Conservation (phyloP, 2,888 invertebrate species). For the Autographa gamma region DNA sequence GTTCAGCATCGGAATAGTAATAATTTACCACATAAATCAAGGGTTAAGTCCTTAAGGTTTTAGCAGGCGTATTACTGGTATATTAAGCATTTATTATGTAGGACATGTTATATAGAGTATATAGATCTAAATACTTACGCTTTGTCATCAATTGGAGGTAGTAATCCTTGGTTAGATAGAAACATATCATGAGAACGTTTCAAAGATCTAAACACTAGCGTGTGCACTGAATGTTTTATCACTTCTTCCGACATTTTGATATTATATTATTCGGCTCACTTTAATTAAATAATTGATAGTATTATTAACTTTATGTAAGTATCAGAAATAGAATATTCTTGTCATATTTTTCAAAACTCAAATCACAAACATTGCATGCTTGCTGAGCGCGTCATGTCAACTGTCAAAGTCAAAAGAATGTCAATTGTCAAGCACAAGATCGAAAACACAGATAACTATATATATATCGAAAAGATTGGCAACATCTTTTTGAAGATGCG, state of each 20-base stretch:
- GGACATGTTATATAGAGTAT: too few relatives aligned
- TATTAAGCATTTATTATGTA: neutral
- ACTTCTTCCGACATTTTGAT: slow-evolving; percentile 93
- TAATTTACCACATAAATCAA: neutral
- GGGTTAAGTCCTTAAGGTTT: neutral
- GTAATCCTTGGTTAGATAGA: slow-evolving; percentile 95
- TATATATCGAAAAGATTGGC: too few relatives aligned
- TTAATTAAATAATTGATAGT: slow-evolving; percentile 3
- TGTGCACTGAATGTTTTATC: slow-evolving; percentile 98
- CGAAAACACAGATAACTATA: too few relatives aligned
- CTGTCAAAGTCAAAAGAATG: slow-evolving; percentile 7
- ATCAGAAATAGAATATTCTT: slow-evolving; percentile 17
- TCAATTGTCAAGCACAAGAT: slow-evolving; percentile 9
- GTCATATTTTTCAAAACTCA: slow-evolving; percentile 34
- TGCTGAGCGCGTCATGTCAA: slow-evolving; percentile 35
- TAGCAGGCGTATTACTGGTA: neutral
- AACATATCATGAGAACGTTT: slow-evolving; percentile 99
- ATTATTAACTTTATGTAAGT: slow-evolving; percentile 3
- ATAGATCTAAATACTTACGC: slow-evolving; percentile 90
- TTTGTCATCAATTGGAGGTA: slow-evolving; percentile 95
- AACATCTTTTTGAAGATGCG: neutral
- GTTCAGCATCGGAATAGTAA: neutral
- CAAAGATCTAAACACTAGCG: slow-evolving; percentile 98
- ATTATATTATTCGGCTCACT: slow-evolving; percentile 17
- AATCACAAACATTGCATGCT: slow-evolving; percentile 31